A percentile compares a stretch with the other conserved stretches of the same genome.
These are phyloP conservation scores for Nematostella vectensis DNA, from an alignment of 92 coral and sea anemone species.

Conservation along the genomic window DNA sequence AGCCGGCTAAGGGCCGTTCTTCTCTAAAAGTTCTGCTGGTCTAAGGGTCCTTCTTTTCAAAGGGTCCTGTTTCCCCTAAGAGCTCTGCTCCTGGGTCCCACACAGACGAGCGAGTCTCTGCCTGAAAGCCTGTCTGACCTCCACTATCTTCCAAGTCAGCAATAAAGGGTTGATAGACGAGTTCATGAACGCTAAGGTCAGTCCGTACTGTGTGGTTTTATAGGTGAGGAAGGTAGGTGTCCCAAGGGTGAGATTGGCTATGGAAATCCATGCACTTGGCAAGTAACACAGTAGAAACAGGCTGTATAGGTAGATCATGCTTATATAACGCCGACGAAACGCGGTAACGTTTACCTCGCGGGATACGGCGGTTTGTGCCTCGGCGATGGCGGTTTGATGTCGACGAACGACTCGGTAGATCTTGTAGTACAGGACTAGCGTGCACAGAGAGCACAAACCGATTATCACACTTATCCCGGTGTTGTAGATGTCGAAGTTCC, in stretches of 20 bases:
- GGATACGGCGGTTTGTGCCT: not conserved
- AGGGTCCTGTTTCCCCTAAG: too few relatives aligned
- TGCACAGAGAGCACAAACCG: not conserved
- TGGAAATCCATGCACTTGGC: not conserved
- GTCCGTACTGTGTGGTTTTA: not conserved
- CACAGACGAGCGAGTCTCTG: not conserved
- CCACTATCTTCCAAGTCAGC: constrained; percentile 1
- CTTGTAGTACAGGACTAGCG: not conserved
- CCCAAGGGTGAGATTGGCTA: not conserved
- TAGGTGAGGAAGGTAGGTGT: not conserved
- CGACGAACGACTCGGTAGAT: constrained; percentile 6
- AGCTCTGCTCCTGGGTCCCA: too few relatives aligned
- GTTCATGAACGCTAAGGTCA: not conserved
- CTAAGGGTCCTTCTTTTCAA: too few relatives aligned
- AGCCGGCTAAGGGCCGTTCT: too few relatives aligned
- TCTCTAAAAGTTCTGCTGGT: too few relatives aligned
- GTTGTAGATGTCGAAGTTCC: constrained; percentile 1
- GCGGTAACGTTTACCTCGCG: not conserved
- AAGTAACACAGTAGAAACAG: constrained; percentile 4
- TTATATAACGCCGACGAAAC: not conserved
- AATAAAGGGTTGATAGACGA: constrained; percentile 4
- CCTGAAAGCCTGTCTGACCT: constrained; percentile 1
- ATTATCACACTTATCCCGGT: not conserved
- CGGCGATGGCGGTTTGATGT: not conserved
- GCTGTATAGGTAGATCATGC: not conserved